Conservation (phyloP, 2,888 invertebrate species). For the Plagiodera versicolora region DNA sequence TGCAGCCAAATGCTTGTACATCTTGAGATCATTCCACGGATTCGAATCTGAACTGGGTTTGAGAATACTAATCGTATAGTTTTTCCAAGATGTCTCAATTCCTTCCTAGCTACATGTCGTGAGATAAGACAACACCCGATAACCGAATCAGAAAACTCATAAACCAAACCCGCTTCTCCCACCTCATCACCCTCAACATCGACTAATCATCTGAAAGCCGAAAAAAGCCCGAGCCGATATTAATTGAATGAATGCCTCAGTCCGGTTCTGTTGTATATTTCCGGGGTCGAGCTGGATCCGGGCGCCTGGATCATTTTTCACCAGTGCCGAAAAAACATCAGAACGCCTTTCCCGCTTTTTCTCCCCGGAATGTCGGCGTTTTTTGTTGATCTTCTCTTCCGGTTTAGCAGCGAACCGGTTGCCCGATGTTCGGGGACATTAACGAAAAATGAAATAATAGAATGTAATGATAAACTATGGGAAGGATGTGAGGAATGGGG, state of each 20-base stretch:
- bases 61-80: too few relatives aligned
- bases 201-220: neutral
- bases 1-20: too few relatives aligned
- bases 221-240: neutral
- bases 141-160: neutral
- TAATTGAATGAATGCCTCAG: constrained; percentile 12
- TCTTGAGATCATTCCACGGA: too few relatives aligned
- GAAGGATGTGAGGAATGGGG: constrained; percentile 16
- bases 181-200: neutral
- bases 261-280: constrained; percentile 37
- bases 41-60: too few relatives aligned
- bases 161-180: neutral
- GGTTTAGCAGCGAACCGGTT: constrained; percentile 14
- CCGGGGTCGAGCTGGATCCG: constrained; percentile 44
- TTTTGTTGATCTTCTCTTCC: constrained; percentile 33
- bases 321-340: constrained; percentile 47
- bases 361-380: constrained; percentile 42
- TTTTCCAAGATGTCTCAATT: too few relatives aligned
- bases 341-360: constrained; percentile 50
- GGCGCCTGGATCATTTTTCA: constrained; percentile 50
- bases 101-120: too few relatives aligned
- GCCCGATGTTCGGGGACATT: constrained; percentile 43
- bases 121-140: neutral
- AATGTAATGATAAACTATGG: constrained; percentile 31
- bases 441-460: constrained; percentile 40